phyloP scores from a whole-genome alignment of 2,113 vertebrate species.

The Salvelinus fontinalis region DNA sequence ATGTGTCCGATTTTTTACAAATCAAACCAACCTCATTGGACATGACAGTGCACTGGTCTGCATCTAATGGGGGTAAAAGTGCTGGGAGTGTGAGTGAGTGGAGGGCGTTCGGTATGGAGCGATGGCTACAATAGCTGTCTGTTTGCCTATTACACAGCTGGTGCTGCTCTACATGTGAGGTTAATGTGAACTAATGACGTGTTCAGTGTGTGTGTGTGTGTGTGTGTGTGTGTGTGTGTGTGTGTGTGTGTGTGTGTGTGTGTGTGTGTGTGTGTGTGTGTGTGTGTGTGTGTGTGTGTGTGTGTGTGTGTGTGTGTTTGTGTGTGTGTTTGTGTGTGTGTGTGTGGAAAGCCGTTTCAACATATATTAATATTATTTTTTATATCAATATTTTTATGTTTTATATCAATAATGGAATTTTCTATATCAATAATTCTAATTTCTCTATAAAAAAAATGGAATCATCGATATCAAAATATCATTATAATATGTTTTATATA shows the following conservation, averaged over 20 bases:
- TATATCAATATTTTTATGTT: no score
- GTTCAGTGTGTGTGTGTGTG: constrained; percentile 31
- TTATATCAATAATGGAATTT: no score
- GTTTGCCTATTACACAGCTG: constrained; percentile 72
- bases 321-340: not conserved
- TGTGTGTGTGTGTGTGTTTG: not conserved
- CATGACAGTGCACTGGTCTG: not conserved
- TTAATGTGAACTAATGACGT: constrained; percentile 87
- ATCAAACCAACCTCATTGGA: constrained; percentile 10
- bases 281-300: constrained; percentile 15
- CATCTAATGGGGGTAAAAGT: not conserved
- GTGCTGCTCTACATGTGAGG: constrained; percentile 85
- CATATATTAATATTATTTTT: no score
- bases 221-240: constrained; percentile 5
- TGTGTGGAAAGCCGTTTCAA: no score
- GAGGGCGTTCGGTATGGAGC: no score
- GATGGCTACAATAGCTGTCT: constrained; percentile 74
- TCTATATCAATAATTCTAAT: no score
- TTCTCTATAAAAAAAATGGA: no score
- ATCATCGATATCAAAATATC: no score
- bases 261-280: constrained; percentile 15
- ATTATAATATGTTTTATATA: no score
- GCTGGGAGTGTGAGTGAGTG: constrained; percentile 10
- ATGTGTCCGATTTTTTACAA: constrained; percentile 3
- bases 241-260: constrained; percentile 15